phyloP scores from a whole-genome alignment of 2,888 invertebrate species.

The Tenthredo notha region DNA sequence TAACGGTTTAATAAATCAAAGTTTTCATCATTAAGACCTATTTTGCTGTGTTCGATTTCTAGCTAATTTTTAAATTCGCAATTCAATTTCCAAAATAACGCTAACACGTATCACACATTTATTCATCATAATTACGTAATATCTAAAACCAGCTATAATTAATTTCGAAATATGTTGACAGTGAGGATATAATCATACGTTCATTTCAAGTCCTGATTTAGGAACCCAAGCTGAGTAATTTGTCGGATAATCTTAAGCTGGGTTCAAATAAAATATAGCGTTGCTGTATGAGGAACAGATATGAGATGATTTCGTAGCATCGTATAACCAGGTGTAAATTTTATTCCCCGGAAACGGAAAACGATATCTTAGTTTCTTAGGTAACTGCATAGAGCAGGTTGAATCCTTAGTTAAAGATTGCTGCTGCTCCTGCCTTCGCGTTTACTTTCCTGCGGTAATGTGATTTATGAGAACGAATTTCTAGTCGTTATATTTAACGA shows the following conservation, averaged over 20 bases:
- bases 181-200: slow-evolving; percentile 1
- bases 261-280: neutral
- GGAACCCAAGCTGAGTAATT: neutral
- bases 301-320: neutral
- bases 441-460: neutral
- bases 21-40: neutral
- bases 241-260: slow-evolving; percentile 21
- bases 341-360: slow-evolving; percentile 41
- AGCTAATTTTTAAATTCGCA: neutral
- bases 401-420: slow-evolving; percentile 23
- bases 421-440: neutral
- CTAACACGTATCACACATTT: neutral
- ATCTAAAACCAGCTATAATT: neutral
- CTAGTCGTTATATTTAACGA: slow-evolving; percentile 17
- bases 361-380: slow-evolving; percentile 17
- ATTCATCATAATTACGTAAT: neutral
- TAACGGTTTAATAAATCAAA: neutral
- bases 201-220: slow-evolving; percentile 8
- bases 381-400: neutral
- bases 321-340: slow-evolving; percentile 22
- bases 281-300: neutral
- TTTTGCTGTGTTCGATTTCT: neutral
- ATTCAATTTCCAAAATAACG: neutral
- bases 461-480: slow-evolving; percentile 17
- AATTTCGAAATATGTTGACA: slow-evolving; percentile 4